phyloP scores from a whole-genome alignment of 2,888 invertebrate species.

The Polyommatus iphigenia region DNA sequence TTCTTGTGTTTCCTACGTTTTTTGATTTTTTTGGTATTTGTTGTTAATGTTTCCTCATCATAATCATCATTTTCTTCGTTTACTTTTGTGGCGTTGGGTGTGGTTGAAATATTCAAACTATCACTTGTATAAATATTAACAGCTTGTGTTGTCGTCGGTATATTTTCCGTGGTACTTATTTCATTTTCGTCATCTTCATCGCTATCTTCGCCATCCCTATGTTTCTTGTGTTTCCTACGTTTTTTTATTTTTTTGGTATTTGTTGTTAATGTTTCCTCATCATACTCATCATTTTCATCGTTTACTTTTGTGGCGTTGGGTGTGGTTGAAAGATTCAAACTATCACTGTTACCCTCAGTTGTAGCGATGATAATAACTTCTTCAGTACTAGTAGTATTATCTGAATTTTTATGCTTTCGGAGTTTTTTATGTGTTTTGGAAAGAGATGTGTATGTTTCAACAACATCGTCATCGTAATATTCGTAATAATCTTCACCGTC shows the following conservation, averaged over 20 bases:
- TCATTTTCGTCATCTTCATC: neutral
- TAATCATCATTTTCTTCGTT: neutral
- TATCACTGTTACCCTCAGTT: neutral
- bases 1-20: conserved; percentile 2
- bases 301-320: neutral
- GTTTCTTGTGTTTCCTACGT: neutral
- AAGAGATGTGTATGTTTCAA: neutral
- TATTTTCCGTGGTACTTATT: neutral
- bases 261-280: neutral
- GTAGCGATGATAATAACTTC: neutral
- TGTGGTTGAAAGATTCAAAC: neutral
- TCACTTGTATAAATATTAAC: conserved; percentile 8
- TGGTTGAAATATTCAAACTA: too few relatives aligned
- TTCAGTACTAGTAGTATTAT: neutral
- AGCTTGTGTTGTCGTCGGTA: neutral
- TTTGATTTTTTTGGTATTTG: neutral
- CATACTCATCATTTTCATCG: neutral
- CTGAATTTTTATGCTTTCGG: neutral
- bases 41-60: conserved; percentile 2
- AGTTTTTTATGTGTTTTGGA: neutral
- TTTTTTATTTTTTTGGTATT: neutral
- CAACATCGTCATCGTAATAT: conserved; percentile 5
- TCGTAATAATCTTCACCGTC: conserved; percentile 8
- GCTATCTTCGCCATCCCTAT: neutral
- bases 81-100: too few relatives aligned